Base-by-base conservation (phyloP, 2,113 vertebrate genomes). In the Daphoenositta chrysoptera region DNA sequence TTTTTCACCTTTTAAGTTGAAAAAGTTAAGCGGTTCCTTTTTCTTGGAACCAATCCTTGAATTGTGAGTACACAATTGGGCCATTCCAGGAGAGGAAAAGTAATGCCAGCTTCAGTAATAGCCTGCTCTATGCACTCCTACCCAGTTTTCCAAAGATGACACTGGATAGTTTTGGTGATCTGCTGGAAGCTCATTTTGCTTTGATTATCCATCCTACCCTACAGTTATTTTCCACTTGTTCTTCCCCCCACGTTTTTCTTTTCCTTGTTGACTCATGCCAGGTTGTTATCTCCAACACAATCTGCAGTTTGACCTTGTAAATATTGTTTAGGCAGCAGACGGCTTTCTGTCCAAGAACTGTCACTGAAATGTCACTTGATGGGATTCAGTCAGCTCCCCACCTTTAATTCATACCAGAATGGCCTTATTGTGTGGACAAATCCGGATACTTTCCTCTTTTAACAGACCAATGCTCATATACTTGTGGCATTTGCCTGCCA, bases 51-150 rank as follows among this genome's bases (percentile, higher is more conserved):
- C 4, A 7, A 9, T 88, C 16, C 15, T 86, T 50, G 53, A 72
- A 47, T 21, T 0, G 0, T 19, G n/a, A 61, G 23, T 7, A 26
- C 7, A 66, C 31, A 77, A 47, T 3, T 39, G 12, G 30, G 44
- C 14, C 6, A 3, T 58, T 58, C 42, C 37, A 30, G 16, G 12
- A 53, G 21, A 75, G 51, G 13, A 21, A 91, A 54, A 39, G 3
- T 13, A n/a, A 13, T 70, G 45, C 23, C 68, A 78, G 18, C 9
- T 58, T 89, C 56, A 71, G 18, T 12, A 42, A 65, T 10, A 53
- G 11, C 7, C 30, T 42, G 23, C 21, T 48, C 26, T 61, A 4
- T 16, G 21, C 18, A 23, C 23, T 66, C 39, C n/a, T 56, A 30
- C 24, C 5, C 4, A 15, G 2, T 37, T 90, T 88, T 69, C 39